Evolutionary conservation across 1,140 invertebrate species (phyloP), one percentile per base, ranked within the genome.

Genomic region (Apis cerana): DNA sequence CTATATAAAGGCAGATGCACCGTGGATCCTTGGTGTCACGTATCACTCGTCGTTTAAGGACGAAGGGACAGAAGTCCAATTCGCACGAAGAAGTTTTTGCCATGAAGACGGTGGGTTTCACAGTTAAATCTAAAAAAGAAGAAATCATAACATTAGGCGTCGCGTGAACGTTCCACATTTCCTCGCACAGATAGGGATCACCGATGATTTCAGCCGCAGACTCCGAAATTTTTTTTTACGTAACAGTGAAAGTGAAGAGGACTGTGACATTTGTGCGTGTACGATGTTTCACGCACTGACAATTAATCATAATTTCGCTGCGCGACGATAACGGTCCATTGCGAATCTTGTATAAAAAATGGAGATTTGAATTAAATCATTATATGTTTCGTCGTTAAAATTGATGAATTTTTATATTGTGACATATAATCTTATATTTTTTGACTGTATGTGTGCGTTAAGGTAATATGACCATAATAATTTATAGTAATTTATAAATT

Each of bases 211-310:
- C 19, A 70, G 43, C n/a, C 70, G 23, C 77, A 67, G 78, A 76
- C 76, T 75, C 83, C 69, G 68, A 81, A 84, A 71, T 74, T 83
- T 78, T 88, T 72, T 48, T 75, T 91, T 92, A 83, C 89, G 89
- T 86, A 92, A 92, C 84, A 91, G 92, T 93, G 92, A 92, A 92
- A 93, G 92, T 93, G 91, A 88, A 91, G 89, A 90, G 83, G 79
- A 90, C 89, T 92, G 90, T 92, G 91, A 91, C 82, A 86, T 88
- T 89, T 89, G 88, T 88, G 82, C 68, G 82, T 77, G 83, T 58
- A 62, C 56, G 81, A 81, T 52, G 67, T 80, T 80, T 58, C 72
- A 67, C 74, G 75, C 81, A 71, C 61, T 48, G 81, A 83, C 23
- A 64, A 82, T 76, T 59, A 82, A 76, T 56, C 78, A 33, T 54